Base-by-base conservation (phyloP, 2,113 vertebrate genomes). In the Gallinago paraguaiae region DNA sequence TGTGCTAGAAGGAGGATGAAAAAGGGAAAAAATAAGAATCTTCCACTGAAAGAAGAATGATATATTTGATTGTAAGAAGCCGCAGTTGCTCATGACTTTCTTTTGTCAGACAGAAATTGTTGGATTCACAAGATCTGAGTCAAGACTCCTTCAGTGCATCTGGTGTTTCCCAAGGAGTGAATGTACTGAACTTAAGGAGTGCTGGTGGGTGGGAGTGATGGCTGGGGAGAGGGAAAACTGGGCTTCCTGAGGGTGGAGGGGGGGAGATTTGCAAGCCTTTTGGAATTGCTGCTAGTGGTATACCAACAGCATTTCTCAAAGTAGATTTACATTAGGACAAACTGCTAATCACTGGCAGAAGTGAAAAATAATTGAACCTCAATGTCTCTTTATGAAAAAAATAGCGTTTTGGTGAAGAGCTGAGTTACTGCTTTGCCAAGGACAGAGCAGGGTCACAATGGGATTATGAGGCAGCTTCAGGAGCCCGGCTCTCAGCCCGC, bases 81-180 rank as follows among this genome's bases (percentile, higher is more conserved):
- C 19, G 67, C 56, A 33, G 80, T 90, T 88, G 61, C 72, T 94
- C 37, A 31, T 90, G 50, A 88, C 50, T 90, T 61, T 68, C 70
- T 93, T 94, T 91, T 96, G 82, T 95, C 45, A 93, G 70, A 65
- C 43, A 75, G 64, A 69, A 82, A 83, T 78, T 88, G 43, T 93
- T 90, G 77, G 53, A 79, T 96, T 95, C 86, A 43, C 80, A 92
- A 92, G 43, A 91, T 93, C 61, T 96, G 86, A 95, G 88, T 96
- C 92, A 96, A 87, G 86, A 82, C 90, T 97, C 90, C 90, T 95
- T 96, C 92, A 65, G 90, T 92, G 63, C 95, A 97, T 94, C 96
- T 96, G 96, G 82, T 93, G 68, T 83, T 93, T 93, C 95, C 82
- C 65, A 78, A 86, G 82, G 79, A 97, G 60, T 57, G 80, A 90